Percentiles rank a stretch among this genome's conserved stretches.
These are phyloP conservation scores for Pseudorasbora parva DNA, from an alignment of 2,113 vertebrate species.

Conservation along the genomic window DNA sequence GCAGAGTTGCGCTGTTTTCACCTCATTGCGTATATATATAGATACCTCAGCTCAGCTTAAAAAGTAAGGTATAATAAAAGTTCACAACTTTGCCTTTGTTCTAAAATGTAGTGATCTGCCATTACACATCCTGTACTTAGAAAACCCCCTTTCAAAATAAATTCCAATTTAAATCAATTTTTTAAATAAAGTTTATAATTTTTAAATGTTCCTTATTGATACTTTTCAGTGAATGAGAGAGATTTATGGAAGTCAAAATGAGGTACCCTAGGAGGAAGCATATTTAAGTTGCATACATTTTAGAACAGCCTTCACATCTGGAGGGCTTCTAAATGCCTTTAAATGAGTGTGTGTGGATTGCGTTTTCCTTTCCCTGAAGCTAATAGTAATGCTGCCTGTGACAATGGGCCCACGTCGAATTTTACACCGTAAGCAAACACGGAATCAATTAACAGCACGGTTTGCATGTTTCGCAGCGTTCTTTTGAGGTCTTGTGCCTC, in stretches of 20 bases:
- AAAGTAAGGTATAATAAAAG: slow-evolving; percentile 28
- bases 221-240: background rate
- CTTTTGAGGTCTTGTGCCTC: background rate
- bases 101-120: background rate
- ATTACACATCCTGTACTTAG: background rate
- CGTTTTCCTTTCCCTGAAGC: slow-evolving; percentile 6
- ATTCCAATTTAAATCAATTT: too few relatives aligned
- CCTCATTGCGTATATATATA: slow-evolving; percentile 30
- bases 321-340: background rate
- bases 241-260: background rate
- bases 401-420: background rate
- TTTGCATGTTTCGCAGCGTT: slow-evolving; percentile 20
- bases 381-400: background rate
- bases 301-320: background rate
- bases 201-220: background rate
- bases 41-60: slow-evolving; percentile 41
- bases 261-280: background rate
- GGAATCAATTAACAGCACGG: slow-evolving; percentile 28
- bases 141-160: background rate
- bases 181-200: too few relatives aligned
- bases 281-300: background rate
- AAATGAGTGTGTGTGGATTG: background rate
- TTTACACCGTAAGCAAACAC: slow-evolving; percentile 12
- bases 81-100: slow-evolving; percentile 12
- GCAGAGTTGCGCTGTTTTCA: slow-evolving; percentile 21